phyloP scores from a whole-genome alignment of 2,888 invertebrate genomes.

The Magallana nippona region DNA sequence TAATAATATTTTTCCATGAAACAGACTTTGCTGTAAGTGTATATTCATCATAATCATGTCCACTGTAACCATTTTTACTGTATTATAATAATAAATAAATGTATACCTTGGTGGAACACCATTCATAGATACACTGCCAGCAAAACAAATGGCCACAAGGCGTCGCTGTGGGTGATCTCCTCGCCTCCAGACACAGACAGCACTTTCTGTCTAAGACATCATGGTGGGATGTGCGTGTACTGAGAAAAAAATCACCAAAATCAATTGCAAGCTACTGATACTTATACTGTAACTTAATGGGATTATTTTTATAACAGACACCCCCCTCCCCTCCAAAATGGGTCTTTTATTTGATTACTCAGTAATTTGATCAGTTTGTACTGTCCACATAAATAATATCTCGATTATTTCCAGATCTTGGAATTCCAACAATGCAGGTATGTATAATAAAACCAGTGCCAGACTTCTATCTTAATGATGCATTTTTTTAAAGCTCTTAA shows the following conservation, averaged over 20 bases:
- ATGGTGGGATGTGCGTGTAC: constrained; percentile 7
- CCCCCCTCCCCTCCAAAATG: no score
- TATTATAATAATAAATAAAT: no score
- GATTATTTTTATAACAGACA: no score
- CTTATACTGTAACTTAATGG: no score
- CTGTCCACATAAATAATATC: no score
- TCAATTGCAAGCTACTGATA: constrained; percentile 68
- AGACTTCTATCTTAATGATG: no score
- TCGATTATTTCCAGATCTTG: no score
- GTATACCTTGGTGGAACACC: constrained; percentile 74
- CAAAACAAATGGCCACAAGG: constrained; percentile 93
- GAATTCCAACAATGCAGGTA: no score
- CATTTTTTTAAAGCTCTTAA: no score
- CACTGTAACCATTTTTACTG: neutral
- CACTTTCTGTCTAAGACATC: constrained; percentile 80
- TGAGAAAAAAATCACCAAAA: neutral
- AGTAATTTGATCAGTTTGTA: no score
- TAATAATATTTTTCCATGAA: neutral
- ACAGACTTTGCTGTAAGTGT: neutral
- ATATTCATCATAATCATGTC: neutral
- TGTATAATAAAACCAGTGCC: no score
- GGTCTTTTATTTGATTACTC: no score
- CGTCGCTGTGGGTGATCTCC: constrained; percentile 84
- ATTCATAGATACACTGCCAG: constrained; percentile 85
- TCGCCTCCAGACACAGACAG: constrained; percentile 86